A percentile compares a stretch with the other conserved stretches of the same genome.
These are phyloP conservation scores for Coecobrya sp. DNA, from an alignment of 2,888 invertebrate species.

Conservation along the genomic window DNA sequence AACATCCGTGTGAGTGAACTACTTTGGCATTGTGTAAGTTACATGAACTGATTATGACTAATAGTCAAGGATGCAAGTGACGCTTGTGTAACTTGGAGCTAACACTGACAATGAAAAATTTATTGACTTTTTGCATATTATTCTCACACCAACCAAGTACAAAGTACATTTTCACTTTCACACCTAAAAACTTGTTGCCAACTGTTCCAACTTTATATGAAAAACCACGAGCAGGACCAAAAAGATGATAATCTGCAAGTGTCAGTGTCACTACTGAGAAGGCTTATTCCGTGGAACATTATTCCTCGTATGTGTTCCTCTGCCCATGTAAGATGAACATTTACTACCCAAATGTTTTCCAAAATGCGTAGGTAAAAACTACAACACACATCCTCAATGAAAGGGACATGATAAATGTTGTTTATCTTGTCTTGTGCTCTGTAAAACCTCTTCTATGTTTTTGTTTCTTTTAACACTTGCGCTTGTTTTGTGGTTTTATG, in stretches of 20 bases:
- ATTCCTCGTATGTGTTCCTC: background rate
- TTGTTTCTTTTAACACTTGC: slow-evolving; percentile 38
- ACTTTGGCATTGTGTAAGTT: background rate
- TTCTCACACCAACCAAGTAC: too few relatives aligned
- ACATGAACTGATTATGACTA: background rate
- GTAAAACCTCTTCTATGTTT: slow-evolving; percentile 28
- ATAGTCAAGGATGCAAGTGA: slow-evolving; percentile 23
- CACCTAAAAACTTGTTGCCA: slow-evolving; percentile 36
- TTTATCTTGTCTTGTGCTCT: slow-evolving; percentile 30
- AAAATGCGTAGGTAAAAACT: slow-evolving; percentile 61
- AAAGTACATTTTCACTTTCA: slow-evolving; percentile 40
- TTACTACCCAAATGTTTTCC: slow-evolving; percentile 61
- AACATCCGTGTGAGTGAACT: slow-evolving; percentile 43
- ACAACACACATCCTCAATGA: slow-evolving; percentile 34
- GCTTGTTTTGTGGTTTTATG: slow-evolving; percentile 49
- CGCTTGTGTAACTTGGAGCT: background rate
- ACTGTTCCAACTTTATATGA: slow-evolving; percentile 49
- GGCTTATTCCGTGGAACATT: background rate
- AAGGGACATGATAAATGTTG: slow-evolving; percentile 52
- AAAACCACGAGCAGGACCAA: background rate
- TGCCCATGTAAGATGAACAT: slow-evolving; percentile 1
- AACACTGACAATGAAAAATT: slow-evolving; percentile 76
- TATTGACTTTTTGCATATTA: slow-evolving; percentile 59
- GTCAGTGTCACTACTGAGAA: slow-evolving; percentile 4
- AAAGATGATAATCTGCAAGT: background rate